These are phyloP conservation scores for Oreochromis grahami DNA, from an alignment of 2,797 vertebrate genomes.

Conservation along the genomic window DNA sequence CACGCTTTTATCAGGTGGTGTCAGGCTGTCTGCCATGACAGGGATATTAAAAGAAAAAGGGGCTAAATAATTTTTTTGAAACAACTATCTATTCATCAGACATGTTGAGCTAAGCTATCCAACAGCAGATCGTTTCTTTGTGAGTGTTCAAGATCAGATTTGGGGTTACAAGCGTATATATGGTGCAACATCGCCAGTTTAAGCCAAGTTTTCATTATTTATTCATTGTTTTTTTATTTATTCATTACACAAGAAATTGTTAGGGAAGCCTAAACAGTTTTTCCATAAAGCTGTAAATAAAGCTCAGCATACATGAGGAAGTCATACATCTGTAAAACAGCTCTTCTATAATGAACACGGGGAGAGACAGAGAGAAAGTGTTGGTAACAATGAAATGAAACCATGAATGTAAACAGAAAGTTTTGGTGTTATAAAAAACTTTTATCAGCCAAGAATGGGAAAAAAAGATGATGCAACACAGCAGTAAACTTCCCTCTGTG, in stretches of 20 bases:
- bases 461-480: background rate
- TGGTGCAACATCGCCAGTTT: rapidly evolving
- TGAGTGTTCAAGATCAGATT: background rate
- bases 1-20: background rate
- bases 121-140: background rate
- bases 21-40: background rate
- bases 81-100: background rate
- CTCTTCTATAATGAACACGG: background rate
- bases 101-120: background rate
- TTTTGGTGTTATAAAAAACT: background rate
- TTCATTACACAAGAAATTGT: background rate
- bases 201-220: background rate
- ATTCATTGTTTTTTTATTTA: too few species aligned
- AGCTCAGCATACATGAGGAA: background rate
- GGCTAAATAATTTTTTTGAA: background rate
- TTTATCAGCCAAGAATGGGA: background rate
- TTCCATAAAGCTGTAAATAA: background rate
- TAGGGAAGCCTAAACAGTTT: background rate
- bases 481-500: background rate
- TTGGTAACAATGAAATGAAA: background rate
- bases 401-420: background rate
- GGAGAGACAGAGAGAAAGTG: background rate
- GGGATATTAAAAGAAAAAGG: background rate
- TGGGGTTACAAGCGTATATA: background rate
- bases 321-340: rapidly evolving